phyloP scores from a whole-genome alignment of 2,797 vertebrate species.

The Argyrosomus regius region DNA sequence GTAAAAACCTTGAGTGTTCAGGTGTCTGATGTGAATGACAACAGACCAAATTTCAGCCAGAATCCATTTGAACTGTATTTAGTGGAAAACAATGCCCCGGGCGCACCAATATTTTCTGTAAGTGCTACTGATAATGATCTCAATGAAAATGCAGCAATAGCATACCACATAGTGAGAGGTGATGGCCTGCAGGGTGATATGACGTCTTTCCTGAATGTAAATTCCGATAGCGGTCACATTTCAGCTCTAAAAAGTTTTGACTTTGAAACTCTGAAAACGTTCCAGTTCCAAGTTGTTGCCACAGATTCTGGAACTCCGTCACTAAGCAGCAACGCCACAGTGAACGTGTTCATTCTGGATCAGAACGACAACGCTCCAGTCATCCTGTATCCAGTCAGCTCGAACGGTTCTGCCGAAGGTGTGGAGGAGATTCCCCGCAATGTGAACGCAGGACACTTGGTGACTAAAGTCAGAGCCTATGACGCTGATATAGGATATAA shows the following conservation, averaged over 20 bases:
- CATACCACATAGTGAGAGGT: constrained; percentile 78
- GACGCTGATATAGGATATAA: too few relatives aligned
- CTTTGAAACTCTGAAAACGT: constrained; percentile 70
- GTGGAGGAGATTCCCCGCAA: too few relatives aligned
- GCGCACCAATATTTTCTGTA: constrained; percentile 65
- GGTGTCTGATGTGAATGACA: constrained; percentile 84
- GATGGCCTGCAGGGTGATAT: constrained; percentile 1
- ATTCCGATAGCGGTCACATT: constrained; percentile 61
- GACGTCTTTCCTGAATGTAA: constrained; percentile 59
- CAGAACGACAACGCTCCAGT: too few relatives aligned
- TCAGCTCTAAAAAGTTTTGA: constrained; percentile 48
- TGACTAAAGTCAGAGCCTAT: too few relatives aligned
- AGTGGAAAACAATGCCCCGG: constrained; percentile 80
- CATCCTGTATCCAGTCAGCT: too few relatives aligned
- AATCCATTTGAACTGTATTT: constrained; percentile 78
- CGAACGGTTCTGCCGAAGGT: too few relatives aligned
- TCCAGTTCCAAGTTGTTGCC: constrained; percentile 70
- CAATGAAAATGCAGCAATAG: constrained; percentile 87
- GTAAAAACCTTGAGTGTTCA: constrained; percentile 70
- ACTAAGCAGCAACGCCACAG: constrained; percentile 63
- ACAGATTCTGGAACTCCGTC: constrained; percentile 70
- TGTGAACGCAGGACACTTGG: too few relatives aligned
- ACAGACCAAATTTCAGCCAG: constrained; percentile 73
- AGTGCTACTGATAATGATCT: constrained; percentile 87
- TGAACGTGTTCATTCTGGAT: constrained; percentile 50